Base-by-base conservation (phyloP, 2,113 vertebrate species). In the Pithys albifrons region DNA sequence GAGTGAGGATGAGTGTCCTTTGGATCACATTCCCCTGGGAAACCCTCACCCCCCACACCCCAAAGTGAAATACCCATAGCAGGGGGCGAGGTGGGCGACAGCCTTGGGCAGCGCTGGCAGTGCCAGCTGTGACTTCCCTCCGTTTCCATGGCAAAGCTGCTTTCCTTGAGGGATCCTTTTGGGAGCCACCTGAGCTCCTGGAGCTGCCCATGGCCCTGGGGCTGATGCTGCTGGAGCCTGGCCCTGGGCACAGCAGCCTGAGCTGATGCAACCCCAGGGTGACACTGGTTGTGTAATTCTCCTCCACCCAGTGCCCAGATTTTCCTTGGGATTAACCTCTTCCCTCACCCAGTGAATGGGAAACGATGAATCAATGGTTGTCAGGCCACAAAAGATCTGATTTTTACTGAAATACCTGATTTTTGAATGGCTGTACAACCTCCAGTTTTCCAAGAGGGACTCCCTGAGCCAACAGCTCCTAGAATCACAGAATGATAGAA, bases 91-190 rank as follows among this genome's bases (percentile, higher is more conserved):
- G 22, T 8, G 35, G 19, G 59, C 5, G 9, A 15, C 43, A 46
- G 33, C 52, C 37, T 11, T 13, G 6, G 7, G 75, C 51, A 23
- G 35, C 48, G 41, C 41, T 39, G 67, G 61, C 61, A n/a, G 55
- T 10, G 27, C 62, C 39, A 11, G 2, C 35, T 23, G 52, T 1
- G 6, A 35, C 33, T 51, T 72, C 62, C n/a, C 64, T 43, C 37
- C 33, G 12, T 51, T 71, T 20, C 14, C 69, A 10, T 5, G 46
- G 58, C 10, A 59, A 17, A 35, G 1, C 24, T 17, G 25, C 4
- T n/a, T 20, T 25, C 0, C 0, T 11, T 6, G 57, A 54, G 52
- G 27, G 43, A 1, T 54, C 18, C 39, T 27, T 20, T 5, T 20
- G 2, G 3, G 57, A 48, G 73, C 23, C 37, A 33, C 65, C 73